phyloP scores from a whole-genome alignment of 2,797 vertebrate species.

The Arrhamphus sclerolepis region DNA sequence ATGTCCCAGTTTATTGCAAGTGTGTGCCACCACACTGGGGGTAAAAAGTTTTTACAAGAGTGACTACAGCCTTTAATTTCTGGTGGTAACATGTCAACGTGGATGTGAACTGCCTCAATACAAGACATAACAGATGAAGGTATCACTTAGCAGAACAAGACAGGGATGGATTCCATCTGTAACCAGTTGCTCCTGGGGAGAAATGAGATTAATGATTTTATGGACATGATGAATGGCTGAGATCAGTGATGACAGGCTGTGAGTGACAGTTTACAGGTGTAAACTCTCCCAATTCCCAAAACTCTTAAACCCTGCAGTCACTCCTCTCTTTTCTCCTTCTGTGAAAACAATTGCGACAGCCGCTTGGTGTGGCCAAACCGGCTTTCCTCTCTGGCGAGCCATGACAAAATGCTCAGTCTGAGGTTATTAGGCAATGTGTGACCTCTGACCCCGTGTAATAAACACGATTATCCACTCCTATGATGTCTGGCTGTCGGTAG shows the following conservation, averaged over 20 bases:
- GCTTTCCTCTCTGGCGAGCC: slow-evolving; percentile 60
- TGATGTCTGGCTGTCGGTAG: slow-evolving; percentile 69
- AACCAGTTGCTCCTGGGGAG: slow-evolving; percentile 70
- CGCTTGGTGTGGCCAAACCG: slow-evolving; percentile 41
- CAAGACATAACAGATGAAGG: slow-evolving; percentile 48
- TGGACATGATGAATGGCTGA: slow-evolving; percentile 81
- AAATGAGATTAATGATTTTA: slow-evolving; percentile 81
- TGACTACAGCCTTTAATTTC: slow-evolving; percentile 55
- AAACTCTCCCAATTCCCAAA: slow-evolving; percentile 47
- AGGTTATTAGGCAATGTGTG: slow-evolving; percentile 70
- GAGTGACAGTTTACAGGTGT: slow-evolving; percentile 85
- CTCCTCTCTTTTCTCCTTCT: slow-evolving; percentile 37
- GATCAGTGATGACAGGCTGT: slow-evolving; percentile 76
- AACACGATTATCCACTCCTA: slow-evolving; percentile 73
- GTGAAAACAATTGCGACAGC: slow-evolving; percentile 70
- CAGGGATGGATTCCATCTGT: slow-evolving; percentile 59
- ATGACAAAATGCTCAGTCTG: slow-evolving; percentile 37
- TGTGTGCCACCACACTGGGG: slow-evolving; percentile 22
- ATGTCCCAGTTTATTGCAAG: slow-evolving; percentile 45
- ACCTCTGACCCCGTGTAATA: slow-evolving; percentile 78
- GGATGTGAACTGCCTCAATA: slow-evolving; percentile 34
- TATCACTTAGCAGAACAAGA: slow-evolving; percentile 47
- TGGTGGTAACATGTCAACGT: slow-evolving; percentile 39
- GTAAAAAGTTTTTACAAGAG: slow-evolving; percentile 14
- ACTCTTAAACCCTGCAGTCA: slow-evolving; percentile 44